Evolutionary conservation across 2,113 vertebrate genomes (phyloP).

Genomic region (Meles meles): DNA sequence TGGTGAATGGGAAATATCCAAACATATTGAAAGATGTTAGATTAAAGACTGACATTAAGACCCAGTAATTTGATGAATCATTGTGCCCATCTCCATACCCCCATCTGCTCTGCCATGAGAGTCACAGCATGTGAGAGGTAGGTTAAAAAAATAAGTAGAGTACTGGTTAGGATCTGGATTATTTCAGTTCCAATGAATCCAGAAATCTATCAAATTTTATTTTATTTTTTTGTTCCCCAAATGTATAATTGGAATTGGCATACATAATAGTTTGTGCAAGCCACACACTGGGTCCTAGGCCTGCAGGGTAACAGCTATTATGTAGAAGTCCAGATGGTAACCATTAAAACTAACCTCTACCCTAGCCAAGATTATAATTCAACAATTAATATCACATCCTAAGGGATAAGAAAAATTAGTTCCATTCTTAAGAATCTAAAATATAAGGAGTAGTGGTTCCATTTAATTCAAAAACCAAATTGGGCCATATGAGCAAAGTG

Average conservation of each 20-base stretch:
- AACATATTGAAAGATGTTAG: background rate
- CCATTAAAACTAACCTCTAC: background rate
- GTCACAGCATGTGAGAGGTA: background rate
- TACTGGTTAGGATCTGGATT: background rate
- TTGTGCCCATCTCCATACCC: background rate
- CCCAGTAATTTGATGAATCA: background rate
- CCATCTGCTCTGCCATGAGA: background rate
- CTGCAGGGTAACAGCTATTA: background rate
- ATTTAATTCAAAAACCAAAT: background rate
- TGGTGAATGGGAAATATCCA: background rate
- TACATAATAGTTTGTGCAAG: background rate
- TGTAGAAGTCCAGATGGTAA: background rate
- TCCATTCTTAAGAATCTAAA: background rate
- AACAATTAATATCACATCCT: background rate
- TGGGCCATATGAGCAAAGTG: background rate
- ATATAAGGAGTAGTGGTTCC: background rate
- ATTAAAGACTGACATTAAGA: background rate
- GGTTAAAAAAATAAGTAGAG: background rate
- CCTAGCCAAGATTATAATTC: background rate
- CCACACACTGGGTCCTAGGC: background rate
- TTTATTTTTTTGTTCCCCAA: background rate
- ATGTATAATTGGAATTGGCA: background rate
- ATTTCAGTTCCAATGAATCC: background rate
- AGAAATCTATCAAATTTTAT: background rate
- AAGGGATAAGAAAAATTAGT: background rate